These are phyloP conservation scores for Cavia aperea DNA, from an alignment of 2,113 vertebrate species.

Conservation along the genomic window DNA sequence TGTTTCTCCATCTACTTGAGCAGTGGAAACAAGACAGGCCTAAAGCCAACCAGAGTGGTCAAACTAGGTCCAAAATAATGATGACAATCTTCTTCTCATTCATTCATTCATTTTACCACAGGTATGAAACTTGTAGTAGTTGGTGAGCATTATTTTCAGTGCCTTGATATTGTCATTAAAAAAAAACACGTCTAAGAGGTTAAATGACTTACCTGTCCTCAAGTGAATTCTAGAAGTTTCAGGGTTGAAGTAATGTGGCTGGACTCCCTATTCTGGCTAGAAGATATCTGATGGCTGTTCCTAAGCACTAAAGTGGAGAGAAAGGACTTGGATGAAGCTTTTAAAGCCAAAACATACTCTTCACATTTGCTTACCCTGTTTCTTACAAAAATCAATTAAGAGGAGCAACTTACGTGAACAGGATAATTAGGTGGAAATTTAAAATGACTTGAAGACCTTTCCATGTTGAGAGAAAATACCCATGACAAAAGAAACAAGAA, in stretches of 20 bases:
- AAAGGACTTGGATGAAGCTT: background rate
- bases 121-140: fast-evolving
- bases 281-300: background rate
- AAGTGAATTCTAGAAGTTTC: background rate
- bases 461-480: background rate
- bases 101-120: background rate
- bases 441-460: background rate
- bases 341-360: background rate
- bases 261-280: background rate
- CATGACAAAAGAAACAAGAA: background rate
- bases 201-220: background rate
- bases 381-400: background rate
- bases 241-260: background rate
- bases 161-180: background rate
- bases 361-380: background rate
- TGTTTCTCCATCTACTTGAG: background rate
- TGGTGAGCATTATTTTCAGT: background rate
- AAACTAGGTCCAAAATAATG: background rate
- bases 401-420: background rate
- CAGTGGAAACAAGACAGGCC: background rate
- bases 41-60: background rate
- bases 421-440: background rate
- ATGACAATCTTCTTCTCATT: background rate
- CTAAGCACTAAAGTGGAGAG: background rate
- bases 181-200: background rate